These are phyloP conservation scores for human DNA, from an alignment of 2,113 vertebrate species.

Conservation along the genomic window GRCh38 chr7:112927001-112927500, in stretches of 20 bases:
- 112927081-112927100: conserved; percentile 35
- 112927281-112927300: background rate
- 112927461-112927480: conserved; percentile 4
- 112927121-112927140: background rate
- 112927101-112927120: background rate
- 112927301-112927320: background rate
- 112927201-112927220: background rate
- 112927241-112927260: background rate
- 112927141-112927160: background rate
- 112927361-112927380: background rate
- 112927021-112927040: conserved; percentile 11
- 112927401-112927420: background rate
- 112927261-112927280: background rate
- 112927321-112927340: background rate
- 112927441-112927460: conserved; percentile 12
- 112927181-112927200: background rate
- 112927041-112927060: background rate
- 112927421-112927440: background rate
- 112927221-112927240: background rate
- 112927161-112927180: background rate
- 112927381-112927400: background rate
- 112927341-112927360: conserved; percentile 5
- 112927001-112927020: background rate
- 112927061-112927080: background rate
- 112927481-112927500: conserved; percentile 24